phyloP scores from a whole-genome alignment of 2,113 vertebrate species.

The Sminthopsis crassicaudata region DNA sequence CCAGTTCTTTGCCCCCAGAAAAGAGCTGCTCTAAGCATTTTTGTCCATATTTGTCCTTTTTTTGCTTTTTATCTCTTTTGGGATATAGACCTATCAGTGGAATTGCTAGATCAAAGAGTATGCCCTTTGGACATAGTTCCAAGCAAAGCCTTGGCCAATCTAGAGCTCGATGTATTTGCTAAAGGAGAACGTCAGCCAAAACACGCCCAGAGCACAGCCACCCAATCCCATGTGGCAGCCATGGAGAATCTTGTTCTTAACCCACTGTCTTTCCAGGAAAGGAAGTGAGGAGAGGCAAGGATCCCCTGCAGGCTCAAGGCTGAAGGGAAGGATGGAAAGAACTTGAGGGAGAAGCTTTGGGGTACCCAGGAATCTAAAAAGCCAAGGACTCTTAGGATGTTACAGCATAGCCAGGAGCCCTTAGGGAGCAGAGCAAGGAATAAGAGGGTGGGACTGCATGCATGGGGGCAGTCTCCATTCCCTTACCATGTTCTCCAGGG shows the following conservation, averaged over 20 bases:
- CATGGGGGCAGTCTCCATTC: constrained; percentile 64
- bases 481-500: constrained; percentile 74
- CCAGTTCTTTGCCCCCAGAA: too few species aligned
- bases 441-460: background rate
- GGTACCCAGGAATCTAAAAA: background rate
- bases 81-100: too few species aligned
- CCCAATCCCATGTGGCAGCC: background rate
- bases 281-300: background rate
- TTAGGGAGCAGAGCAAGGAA: background rate
- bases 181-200: background rate
- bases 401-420: background rate
- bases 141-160: background rate
- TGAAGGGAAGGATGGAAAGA: background rate
- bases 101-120: too few species aligned
- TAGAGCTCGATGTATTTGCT: background rate
- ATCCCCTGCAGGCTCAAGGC: background rate
- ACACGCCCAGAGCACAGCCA: background rate
- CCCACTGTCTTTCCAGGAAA: background rate
- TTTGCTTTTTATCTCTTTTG: too few species aligned
- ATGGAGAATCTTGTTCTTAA: background rate
- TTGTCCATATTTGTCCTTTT: too few species aligned
- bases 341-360: background rate
- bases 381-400: background rate
- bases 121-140: background rate
- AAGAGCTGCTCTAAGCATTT: too few species aligned